Percentiles rank a stretch among this genome's conserved stretches.
Conservation (phyloP, 2,888 invertebrate genomes). For the Mythimna vitellina region DNA sequence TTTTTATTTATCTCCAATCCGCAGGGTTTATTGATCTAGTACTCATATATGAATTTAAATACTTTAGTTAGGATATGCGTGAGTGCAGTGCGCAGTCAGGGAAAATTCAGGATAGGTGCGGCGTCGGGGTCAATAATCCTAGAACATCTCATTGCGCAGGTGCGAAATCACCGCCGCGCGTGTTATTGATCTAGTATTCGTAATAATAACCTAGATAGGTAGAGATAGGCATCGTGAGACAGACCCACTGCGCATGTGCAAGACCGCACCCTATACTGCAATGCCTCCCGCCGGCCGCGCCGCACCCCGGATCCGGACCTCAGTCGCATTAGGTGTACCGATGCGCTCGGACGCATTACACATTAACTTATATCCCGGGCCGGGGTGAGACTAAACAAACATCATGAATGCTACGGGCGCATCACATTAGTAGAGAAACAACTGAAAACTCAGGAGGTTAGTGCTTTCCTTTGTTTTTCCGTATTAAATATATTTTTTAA, state of each 20-base stretch:
- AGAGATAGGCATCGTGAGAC: not conserved
- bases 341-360: not conserved
- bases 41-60: slow-evolving; percentile 4
- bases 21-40: slow-evolving; percentile 13
- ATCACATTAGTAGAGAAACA: not conserved
- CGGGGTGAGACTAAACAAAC: not conserved
- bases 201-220: not conserved
- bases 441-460: too few species aligned
- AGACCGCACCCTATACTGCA: not conserved
- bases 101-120: too few species aligned
- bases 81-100: not conserved
- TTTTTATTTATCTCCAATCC: not conserved
- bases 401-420: not conserved
- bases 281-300: not conserved
- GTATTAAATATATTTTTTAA: too few species aligned
- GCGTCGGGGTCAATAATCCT: not conserved
- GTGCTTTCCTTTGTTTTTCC: too few species aligned
- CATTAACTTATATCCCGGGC: not conserved
- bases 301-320: not conserved
- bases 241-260: not conserved
- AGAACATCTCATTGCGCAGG: not conserved
- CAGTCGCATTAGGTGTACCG: not conserved
- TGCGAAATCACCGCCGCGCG: not conserved
- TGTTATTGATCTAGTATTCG: not conserved
- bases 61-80: not conserved